Conservation (phyloP, 2,113 vertebrate genomes). For the Myocastor coypus region DNA sequence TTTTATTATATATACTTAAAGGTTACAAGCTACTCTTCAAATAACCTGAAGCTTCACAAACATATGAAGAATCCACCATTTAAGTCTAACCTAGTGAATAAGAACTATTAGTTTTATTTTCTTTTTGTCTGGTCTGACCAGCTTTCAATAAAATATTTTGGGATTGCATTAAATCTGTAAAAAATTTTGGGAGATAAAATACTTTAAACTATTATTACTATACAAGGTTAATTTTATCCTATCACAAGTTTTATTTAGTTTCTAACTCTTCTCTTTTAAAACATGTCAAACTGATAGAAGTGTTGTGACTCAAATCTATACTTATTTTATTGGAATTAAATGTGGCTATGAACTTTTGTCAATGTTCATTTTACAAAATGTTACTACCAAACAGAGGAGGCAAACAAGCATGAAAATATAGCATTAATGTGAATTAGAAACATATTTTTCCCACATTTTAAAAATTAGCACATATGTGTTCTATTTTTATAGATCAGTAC, state of each 20-base stretch:
- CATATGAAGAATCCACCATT: neutral
- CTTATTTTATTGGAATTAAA: neutral
- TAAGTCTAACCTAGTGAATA: neutral
- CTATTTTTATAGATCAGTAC: neutral
- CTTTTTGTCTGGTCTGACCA: neutral
- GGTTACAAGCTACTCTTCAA: neutral
- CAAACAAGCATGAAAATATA: neutral
- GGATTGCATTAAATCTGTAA: neutral
- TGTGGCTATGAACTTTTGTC: conserved; percentile 40
- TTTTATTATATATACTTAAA: neutral
- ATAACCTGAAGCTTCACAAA: neutral
- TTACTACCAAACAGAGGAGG: neutral
- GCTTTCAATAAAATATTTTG: conserved; percentile 44
- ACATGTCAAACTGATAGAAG: conserved; percentile 31
- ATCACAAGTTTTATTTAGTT: neutral
- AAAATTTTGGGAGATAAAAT: neutral
- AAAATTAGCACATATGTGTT: neutral
- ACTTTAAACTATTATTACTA: neutral
- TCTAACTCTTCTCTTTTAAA: conserved; percentile 29
- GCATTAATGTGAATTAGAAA: conserved; percentile 1
- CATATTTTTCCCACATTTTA: neutral
- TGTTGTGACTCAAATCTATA: conserved; percentile 2
- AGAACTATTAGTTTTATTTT: conserved; percentile 26
- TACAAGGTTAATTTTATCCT: conserved; percentile 44
- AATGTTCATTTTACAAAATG: conserved; percentile 41